Conservation (phyloP, 2,113 vertebrate species). For the Vombatus ursinus region DNA sequence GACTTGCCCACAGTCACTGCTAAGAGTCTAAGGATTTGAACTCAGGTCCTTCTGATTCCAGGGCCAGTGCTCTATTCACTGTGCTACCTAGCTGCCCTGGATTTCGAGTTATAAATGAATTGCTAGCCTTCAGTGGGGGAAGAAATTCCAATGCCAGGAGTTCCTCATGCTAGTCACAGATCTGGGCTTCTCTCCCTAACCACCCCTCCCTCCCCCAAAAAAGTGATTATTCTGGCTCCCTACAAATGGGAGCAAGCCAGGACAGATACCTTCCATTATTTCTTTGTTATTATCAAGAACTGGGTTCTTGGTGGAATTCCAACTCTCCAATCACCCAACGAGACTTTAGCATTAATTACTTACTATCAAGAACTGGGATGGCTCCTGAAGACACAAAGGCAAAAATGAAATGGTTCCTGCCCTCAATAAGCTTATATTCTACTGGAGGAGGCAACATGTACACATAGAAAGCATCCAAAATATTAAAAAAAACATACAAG, state of each 20-base stretch:
- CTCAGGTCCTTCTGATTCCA: not conserved
- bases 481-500: not conserved
- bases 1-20: not conserved
- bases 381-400: not conserved
- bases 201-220: not conserved
- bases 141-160: not conserved
- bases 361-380: not conserved
- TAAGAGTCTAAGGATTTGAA: not conserved
- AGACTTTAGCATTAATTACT: not conserved
- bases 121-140: not conserved
- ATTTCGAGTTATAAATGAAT: slow-evolving; percentile 14
- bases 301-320: slow-evolving; percentile 1
- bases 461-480: not conserved
- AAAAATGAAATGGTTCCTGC: not conserved
- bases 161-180: not conserved
- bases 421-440: not conserved
- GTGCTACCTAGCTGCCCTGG: not conserved
- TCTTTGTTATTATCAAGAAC: slow-evolving; percentile 29
- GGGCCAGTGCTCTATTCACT: no score
- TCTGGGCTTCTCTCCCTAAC: not conserved
- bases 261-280: not conserved
- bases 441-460: not conserved
- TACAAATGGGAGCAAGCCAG: not conserved
- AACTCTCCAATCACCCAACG: not conserved
- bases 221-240: not conserved